Conservation (phyloP, 2,113 vertebrate genomes). For the Erinaceus europaeus region DNA sequence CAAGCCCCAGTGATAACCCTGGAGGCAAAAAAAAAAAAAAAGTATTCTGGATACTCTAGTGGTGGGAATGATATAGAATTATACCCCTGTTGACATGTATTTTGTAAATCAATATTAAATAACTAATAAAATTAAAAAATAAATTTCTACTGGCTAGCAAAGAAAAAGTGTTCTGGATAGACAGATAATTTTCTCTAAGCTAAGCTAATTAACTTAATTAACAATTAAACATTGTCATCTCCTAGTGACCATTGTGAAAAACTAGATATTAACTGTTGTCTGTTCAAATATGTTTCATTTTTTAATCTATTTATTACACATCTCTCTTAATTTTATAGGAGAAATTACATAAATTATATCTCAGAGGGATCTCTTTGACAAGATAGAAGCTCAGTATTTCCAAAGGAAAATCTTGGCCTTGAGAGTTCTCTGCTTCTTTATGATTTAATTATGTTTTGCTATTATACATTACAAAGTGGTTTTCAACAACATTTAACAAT, state of each 20-base stretch:
- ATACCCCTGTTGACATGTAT: too few relatives aligned
- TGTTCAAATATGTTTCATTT: conserved; percentile 13
- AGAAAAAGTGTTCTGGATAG: not conserved
- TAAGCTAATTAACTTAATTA: conserved; percentile 3
- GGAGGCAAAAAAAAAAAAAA: too few relatives aligned
- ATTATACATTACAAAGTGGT: not conserved
- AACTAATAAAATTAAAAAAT: too few relatives aligned
- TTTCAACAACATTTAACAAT: conserved; percentile 39
- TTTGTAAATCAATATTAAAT: too few relatives aligned
- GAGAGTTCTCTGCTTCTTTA: not conserved
- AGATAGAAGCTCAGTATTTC: not conserved
- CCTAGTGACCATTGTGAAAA: not conserved
- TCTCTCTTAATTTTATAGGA: not conserved
- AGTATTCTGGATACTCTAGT: too few relatives aligned
- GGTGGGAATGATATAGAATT: too few relatives aligned
- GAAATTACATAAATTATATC: conserved; percentile 1
- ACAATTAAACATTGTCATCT: conserved; percentile 30
- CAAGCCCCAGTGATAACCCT: too few relatives aligned
- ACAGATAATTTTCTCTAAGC: conserved; percentile 2
- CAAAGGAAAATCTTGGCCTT: not conserved
- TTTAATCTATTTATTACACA: not conserved
- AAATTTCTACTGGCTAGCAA: too few relatives aligned
- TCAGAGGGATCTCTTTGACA: not conserved
- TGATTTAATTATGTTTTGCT: not conserved
- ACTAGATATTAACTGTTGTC: not conserved